Evolutionary conservation across 2,113 vertebrate species (phyloP).

Genomic region (Myiagra hebetior): DNA sequence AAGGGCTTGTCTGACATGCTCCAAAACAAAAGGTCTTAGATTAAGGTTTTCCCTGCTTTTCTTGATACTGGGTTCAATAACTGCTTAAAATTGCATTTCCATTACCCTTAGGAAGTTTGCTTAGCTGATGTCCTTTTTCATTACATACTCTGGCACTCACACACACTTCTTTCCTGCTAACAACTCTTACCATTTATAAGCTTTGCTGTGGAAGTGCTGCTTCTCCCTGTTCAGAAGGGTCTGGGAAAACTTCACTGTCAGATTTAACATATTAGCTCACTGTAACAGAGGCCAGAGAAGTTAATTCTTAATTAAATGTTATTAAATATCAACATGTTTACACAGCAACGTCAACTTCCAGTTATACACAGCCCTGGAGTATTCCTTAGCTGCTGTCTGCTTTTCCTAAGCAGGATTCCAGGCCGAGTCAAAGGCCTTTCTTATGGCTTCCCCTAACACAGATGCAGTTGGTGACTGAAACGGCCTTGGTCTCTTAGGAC

Average conservation of each 20-base stretch:
- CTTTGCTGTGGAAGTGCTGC: background rate
- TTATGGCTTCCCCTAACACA: background rate
- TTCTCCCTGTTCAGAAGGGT: background rate
- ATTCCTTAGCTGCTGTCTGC: background rate
- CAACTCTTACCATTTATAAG: background rate
- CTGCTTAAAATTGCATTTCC: background rate
- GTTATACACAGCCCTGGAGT: background rate
- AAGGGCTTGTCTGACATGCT: background rate
- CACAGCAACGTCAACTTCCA: background rate
- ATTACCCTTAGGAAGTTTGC: background rate
- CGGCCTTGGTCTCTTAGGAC: background rate
- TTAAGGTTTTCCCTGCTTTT: background rate
- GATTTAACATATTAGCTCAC: background rate
- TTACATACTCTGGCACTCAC: background rate
- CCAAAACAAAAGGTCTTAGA: background rate
- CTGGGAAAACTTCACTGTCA: background rate
- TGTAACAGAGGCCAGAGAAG: background rate
- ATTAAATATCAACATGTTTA: conserved; percentile 2
- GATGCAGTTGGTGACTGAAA: background rate
- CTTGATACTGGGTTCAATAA: background rate
- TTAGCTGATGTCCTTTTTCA: background rate
- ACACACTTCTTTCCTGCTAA: background rate
- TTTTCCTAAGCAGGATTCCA: background rate
- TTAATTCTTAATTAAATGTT: background rate
- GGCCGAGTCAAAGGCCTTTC: background rate